A percentile compares a stretch with the other conserved stretches of the same genome.
These are phyloP conservation scores for Periophthalmus modestus DNA, from an alignment of 2,113 vertebrate species.

Conservation along the genomic window DNA sequence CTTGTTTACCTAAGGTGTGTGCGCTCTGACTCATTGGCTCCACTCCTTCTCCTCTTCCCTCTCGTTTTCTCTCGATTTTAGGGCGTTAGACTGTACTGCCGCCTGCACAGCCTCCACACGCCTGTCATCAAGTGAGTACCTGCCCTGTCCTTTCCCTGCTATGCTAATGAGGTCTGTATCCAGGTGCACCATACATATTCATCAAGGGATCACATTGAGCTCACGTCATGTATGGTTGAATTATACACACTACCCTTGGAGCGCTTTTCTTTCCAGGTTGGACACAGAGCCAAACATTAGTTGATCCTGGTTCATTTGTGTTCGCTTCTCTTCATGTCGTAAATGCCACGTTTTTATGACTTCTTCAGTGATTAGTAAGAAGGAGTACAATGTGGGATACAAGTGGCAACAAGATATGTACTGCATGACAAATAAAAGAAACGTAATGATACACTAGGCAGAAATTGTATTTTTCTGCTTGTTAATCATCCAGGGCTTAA, in stretches of 20 bases:
- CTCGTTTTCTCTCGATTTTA: slow-evolving; percentile 54
- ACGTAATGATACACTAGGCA: not conserved
- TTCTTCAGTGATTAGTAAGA: slow-evolving; percentile 26
- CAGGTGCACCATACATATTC: slow-evolving; percentile 66
- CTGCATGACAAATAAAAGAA: not conserved
- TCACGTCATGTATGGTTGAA: slow-evolving; percentile 26
- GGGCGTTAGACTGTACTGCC: slow-evolving; percentile 97
- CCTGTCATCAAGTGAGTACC: slow-evolving; percentile 96
- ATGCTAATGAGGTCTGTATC: slow-evolving; percentile 38
- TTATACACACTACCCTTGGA: slow-evolving; percentile 29
- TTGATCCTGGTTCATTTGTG: slow-evolving; percentile 23
- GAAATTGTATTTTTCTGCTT: not conserved
- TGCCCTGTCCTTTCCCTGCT: slow-evolving; percentile 8
- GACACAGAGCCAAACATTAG: not conserved
- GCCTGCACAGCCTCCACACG: slow-evolving; percentile 91
- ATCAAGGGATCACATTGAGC: slow-evolving; percentile 39
- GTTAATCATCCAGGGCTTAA: not conserved
- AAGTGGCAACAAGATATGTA: not conserved
- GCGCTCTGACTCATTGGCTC: slow-evolving; percentile 51
- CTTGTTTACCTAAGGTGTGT: slow-evolving; percentile 60
- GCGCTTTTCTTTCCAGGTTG: slow-evolving; percentile 10
- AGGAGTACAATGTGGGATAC: slow-evolving; percentile 14
- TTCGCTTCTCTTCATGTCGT: not conserved
- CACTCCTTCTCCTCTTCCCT: slow-evolving; percentile 29
- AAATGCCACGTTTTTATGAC: slow-evolving; percentile 20